phyloP scores from a whole-genome alignment of 92 coral and sea anemone species.

The Palythoa caribaeorum region DNA sequence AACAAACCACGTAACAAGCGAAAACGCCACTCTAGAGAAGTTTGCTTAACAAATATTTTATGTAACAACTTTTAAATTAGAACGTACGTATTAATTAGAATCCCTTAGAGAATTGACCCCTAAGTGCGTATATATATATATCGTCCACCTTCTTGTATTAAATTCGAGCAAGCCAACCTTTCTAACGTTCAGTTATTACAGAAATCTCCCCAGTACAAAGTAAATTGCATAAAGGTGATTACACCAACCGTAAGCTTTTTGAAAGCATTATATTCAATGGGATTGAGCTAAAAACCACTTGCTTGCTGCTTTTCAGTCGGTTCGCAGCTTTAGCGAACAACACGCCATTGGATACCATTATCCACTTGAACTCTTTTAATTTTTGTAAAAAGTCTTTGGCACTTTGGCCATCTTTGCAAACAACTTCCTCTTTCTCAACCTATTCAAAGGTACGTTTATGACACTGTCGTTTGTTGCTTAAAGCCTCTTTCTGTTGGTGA shows the following conservation, averaged over 20 bases:
- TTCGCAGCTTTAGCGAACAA: not conserved
- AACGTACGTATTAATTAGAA: no score
- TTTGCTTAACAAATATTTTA: no score
- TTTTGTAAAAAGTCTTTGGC: not conserved
- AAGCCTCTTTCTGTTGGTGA: not conserved
- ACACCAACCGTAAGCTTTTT: not conserved
- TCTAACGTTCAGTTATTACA: not conserved
- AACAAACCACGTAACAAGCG: no score
- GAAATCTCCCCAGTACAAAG: not conserved
- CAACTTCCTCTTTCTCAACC: not conserved
- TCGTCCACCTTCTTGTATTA: not conserved
- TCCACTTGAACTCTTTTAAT: not conserved
- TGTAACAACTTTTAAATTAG: no score
- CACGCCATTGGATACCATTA: not conserved
- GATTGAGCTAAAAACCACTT: not conserved
- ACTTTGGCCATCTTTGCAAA: no score
- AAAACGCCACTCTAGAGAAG: no score
- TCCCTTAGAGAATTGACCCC: not conserved
- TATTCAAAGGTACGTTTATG: not conserved
- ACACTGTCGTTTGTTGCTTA: not conserved
- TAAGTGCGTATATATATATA: not conserved
- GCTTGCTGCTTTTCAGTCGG: not conserved
- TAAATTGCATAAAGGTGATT: not conserved
- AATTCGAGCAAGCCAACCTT: not conserved
- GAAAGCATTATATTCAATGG: slow-evolving; percentile 6